Evolutionary conservation across 1,140 invertebrate species (phyloP), one percentile per base, ranked within the genome.

Genomic region (Zeugodacus cucurbitae): DNA sequence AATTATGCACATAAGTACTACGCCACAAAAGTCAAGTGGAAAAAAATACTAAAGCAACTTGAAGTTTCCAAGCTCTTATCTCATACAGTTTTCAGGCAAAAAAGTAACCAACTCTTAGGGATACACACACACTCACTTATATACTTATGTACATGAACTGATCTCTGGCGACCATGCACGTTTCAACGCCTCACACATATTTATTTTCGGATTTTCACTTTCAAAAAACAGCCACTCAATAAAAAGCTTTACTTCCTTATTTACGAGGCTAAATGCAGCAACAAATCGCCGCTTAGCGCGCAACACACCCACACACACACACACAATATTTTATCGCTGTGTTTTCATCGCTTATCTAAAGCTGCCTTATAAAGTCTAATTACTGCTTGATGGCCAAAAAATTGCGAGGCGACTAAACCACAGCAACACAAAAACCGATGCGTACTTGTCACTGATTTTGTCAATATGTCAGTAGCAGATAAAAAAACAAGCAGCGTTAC

Each of bases 161-260:
- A n/a, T 1, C 41, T 48, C 74, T 29, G 74, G 41, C 41, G 74
- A 54, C 74, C 74, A 34, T 48, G 41, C 20, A 82, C 74, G 37
- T 82, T 82, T 48, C 20, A 48, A 7, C 41, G 6, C 7, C 0
- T 0, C 5, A 37, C 44, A 48, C n/a, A 54, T 82, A 82, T 82
- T 82, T 82, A 54, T 82, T 82, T 82, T 26, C 2, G 22, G 41
- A 82, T 82, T 82, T 82, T 82, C 41, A 44, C 41, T 82, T 82
- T 82, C n/a, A 44, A 82, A 62, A 48, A 48, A 82, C 22, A 82
- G 26, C 20, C 41, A 82, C 34, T 82, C 44, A 44, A 82, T 82
- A 82, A 82, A 82, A 17, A 48, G 74, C 74, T 74, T 74, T 74
- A 74, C 37, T 44, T 44, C 22, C 37, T 26, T n/a, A 74, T 74